These are phyloP conservation scores for Caenorhabditis uteleia DNA, from an alignment of 2,888 invertebrate species.

Conservation along the genomic window DNA sequence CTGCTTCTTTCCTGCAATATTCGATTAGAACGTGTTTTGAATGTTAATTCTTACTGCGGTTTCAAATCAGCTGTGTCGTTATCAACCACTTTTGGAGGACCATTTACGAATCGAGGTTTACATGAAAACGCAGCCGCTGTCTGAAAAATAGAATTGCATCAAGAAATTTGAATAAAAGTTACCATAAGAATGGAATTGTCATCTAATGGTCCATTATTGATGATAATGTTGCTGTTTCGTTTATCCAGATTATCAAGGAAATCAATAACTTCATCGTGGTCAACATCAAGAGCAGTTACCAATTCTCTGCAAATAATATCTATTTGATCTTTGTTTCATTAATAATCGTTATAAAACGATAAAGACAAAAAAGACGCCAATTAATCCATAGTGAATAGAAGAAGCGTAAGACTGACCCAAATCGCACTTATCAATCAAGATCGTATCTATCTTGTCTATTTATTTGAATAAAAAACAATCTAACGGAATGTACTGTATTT, in stretches of 20 bases:
- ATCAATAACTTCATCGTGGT: conserved; percentile 49
- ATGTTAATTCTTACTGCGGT: conserved; percentile 27
- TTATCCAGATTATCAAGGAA: conserved; percentile 42
- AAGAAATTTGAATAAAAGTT: background rate
- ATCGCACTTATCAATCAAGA: background rate
- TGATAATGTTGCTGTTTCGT: conserved; percentile 40
- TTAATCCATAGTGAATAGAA: background rate
- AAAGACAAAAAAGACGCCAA: background rate
- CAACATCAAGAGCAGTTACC: conserved; percentile 38
- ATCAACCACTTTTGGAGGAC: conserved; percentile 24
- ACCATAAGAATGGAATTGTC: conserved; percentile 41
- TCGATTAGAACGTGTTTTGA: background rate
- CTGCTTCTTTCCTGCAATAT: conserved; percentile 76
- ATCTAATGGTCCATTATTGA: conserved; percentile 38
- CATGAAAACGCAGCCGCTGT: conserved; percentile 39
- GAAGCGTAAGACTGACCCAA: background rate
- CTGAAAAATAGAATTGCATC: conserved; percentile 23
- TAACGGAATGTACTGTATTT: too few species aligned
- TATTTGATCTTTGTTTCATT: background rate
- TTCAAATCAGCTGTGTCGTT: conserved; percentile 31
- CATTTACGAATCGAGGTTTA: conserved; percentile 44
- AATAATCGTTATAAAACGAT: background rate
- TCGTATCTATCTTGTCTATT: background rate
- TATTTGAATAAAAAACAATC: background rate
- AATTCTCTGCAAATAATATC: conserved; percentile 42